Evolutionary conservation across 2,797 vertebrate genomes (phyloP), one percentile per base, ranked within the genome.

Genomic region (Lutjanus argentimaculatus): DNA sequence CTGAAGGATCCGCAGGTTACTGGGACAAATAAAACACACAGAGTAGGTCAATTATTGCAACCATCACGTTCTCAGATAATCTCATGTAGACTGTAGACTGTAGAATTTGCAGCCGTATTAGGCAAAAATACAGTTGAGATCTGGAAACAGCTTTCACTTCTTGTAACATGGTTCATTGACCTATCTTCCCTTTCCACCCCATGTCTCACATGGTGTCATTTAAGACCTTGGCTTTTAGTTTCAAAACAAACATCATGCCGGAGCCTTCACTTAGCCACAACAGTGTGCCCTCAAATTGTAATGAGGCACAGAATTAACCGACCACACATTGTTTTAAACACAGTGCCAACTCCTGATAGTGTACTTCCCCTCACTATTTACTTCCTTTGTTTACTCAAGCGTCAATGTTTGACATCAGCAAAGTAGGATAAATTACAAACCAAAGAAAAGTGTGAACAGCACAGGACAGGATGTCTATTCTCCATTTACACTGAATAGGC

Each of bases 1-100:
- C 92, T 99, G 97, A 79, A 99, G 97, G 78, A 98, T 98, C 94
- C 97, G 95, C 93, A 99, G 96, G 94, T 99, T 98, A 80, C 99
- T 99, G 80, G 73, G 74, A 86, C 43, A 85, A 74, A 86, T 48
- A 76, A 59, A 88, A 83, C 10, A 72, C 62, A 80, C 14, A 74
- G 0, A 48, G 22, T 6, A 45, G 15, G 7, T 79, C 19, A 75
- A 19, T 62, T 52, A 30, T 22, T 16, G 8, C 21, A 45, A 19
- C 7, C 36, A 67, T 30, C 59, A 19, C 17, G 25, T 63, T 53
- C 17, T 69, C 15, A 62, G 58, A 73, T 22, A 7, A 53, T 66
- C 21, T 64, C 17, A 51, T 46, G 19, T 1, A 30, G 11, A 52
- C 2, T 52, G 16, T 40, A 1, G 42, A 72, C 2, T 52, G 16